Evolutionary conservation across 2,888 invertebrate species (phyloP).

Genomic region (Notodonta ziczac): DNA sequence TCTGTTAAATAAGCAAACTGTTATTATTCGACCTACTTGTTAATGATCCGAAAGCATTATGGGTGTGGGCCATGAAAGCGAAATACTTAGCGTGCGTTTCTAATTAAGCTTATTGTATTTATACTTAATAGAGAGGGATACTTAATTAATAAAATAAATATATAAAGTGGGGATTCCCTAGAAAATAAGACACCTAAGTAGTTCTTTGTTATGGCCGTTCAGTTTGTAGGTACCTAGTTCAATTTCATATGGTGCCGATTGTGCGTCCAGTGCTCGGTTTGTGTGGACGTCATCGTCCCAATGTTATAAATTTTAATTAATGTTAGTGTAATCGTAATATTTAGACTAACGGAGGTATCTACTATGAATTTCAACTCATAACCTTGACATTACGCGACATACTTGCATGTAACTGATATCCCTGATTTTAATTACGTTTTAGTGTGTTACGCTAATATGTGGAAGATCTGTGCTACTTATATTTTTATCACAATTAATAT

Average conservation of each 20-base stretch:
- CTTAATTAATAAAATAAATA: background rate
- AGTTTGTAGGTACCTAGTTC: background rate
- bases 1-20: conserved; percentile 36
- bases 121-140: background rate
- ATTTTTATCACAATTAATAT: background rate
- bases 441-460: too few species aligned
- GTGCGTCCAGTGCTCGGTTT: background rate
- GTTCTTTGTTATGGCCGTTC: background rate
- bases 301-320: too few species aligned
- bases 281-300: background rate
- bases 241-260: background rate
- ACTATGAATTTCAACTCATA: too few species aligned
- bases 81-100: too few species aligned
- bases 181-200: background rate
- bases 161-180: background rate
- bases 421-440: too few species aligned
- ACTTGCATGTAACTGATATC: too few species aligned
- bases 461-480: background rate
- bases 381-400: too few species aligned
- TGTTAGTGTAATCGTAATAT: background rate
- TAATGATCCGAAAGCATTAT: background rate
- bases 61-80: background rate
- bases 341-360: background rate
- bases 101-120: background rate
- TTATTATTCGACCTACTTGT: conserved; percentile 16